Conservation (phyloP, 1,140 invertebrate genomes). For the Tetraneura akinire region DNA sequence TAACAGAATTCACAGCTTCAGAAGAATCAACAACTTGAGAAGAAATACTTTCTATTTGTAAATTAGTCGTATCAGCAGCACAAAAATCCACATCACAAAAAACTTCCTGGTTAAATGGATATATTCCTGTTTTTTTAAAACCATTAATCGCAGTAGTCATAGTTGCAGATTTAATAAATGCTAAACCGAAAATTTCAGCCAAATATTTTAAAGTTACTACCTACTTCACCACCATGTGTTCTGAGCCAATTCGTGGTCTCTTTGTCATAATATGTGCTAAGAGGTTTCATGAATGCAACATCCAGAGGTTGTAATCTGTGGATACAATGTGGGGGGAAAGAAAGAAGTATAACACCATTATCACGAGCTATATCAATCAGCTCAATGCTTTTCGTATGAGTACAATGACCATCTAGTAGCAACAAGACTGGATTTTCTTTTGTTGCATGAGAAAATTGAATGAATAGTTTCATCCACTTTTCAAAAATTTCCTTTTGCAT, state of each 20-base stretch:
- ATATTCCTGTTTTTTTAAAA: slow-evolving; percentile 51
- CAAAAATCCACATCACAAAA: slow-evolving; percentile 22
- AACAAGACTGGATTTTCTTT: slow-evolving; percentile 51
- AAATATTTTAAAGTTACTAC: not conserved
- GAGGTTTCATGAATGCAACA: not conserved
- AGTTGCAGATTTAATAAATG: slow-evolving; percentile 47
- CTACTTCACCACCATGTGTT: not conserved
- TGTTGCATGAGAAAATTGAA: slow-evolving; percentile 48
- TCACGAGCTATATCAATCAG: slow-evolving; percentile 53
- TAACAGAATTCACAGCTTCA: no score
- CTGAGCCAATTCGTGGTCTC: not conserved
- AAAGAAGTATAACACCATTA: slow-evolving; percentile 55
- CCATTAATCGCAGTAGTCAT: slow-evolving; percentile 50
- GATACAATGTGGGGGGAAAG: slow-evolving; percentile 56
- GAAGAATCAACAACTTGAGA: not conserved
- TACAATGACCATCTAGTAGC: slow-evolving; percentile 52
- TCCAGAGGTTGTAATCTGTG: slow-evolving; percentile 58
- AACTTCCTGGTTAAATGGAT: slow-evolving; percentile 18
- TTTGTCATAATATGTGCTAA: not conserved
- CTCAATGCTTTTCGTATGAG: slow-evolving; percentile 53
- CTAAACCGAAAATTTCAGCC: slow-evolving; percentile 31
- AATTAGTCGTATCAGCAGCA: not conserved
- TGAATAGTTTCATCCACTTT: slow-evolving; percentile 52
- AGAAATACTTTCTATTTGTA: not conserved
- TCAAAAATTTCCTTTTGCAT: no score